Evolutionary conservation across 2,113 vertebrate genomes (phyloP), one percentile per base, ranked within the genome.

Genomic region (Psammodynastes pulverulentus): DNA sequence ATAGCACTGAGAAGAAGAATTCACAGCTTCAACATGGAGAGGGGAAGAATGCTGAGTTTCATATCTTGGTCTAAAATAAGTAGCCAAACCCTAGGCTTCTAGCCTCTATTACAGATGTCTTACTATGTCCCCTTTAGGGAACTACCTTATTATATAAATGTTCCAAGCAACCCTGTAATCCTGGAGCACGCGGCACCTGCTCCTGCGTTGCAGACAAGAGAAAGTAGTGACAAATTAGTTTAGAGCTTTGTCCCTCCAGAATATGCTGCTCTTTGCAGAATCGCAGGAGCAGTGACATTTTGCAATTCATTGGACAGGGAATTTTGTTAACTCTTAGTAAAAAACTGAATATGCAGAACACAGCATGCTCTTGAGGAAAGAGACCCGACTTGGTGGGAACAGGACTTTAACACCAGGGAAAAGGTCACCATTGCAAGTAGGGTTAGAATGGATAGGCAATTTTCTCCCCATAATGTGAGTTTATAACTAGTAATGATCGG

Each of bases 171-270:
- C 79, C 24, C 26, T 92, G 54, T 86, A 19, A 39, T 88, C 88
- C 43, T 34, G 51, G 17, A 94, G 88, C 91, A 92, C 84, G 46
- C 10, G 51, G 85, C 10, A 0, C 0, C 79, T 92, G 48, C 24
- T 87, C 91, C 89, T 72, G 46, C 46, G 88, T 26, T 46, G 89
- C 92, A 89, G 48, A 48, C 89, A 89, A 93, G n/a, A 26, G 87
- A 26, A 93, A 15, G 62, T 89, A 54, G 72, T 91, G 23, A 93
- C 29, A 95, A 94, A 92, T 87, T 86, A 85, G 62, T 91, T 89
- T 62, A 89, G 67, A 89, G 67, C 54, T 91, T 51, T 0, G 0
- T 29, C 90, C 53, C 53, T 86, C 67, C 51, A 85, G 48, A 94
- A 88, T 89, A 72, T 91, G 45, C n/a, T 91, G 23, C 39, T 89